Evolutionary conservation across 2,113 vertebrate genomes (phyloP), one percentile per base, ranked within the genome.

Genomic region (Ceratotherium simum): DNA sequence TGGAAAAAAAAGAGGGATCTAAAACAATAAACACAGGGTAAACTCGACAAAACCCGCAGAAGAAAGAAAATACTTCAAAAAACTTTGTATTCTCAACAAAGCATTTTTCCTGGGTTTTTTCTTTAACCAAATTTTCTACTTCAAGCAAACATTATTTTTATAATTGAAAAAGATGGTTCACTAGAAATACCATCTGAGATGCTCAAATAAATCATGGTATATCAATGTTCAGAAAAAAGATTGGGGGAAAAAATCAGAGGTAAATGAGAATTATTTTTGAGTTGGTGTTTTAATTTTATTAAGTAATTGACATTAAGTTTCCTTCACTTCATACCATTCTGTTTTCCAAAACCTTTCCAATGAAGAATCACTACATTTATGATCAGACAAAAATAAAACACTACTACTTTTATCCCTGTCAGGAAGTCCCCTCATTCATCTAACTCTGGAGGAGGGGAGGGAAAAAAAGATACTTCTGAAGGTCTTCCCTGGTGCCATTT

Each of bases 221-320:
- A 72, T 39, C 91, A 51, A 72, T 73, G 7, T 82, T 85, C 64
- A 87, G 69, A 18, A 64, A 51, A 67, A 48, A 65, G 23, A 31
- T 2, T 16, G 16, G 36, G 31, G 13, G 8, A 16, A 91, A 95
- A 90, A 94, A 95, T 70, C 80, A 88, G 79, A 96, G 62, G 20
- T 89, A 79, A 96, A 48, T 33, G 3, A 91, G 6, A 16, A 39
- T 78, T 46, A 76, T 76, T 88, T 78, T 60, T 95, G 79, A 89
- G 36, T 31, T 96, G 11, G 33, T 51, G n/a, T 95, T 97, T 95
- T 97, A 70, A 97, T 94, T 96, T 95, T 88, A 88, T 83, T 91
- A 88, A 65, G 27, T 42, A 75, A 95, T 23, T 86, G 88, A 51
- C 64, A 91, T 94, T 48, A 85, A 76, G 27, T 92, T 65, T n/a